phyloP scores from a whole-genome alignment of 2,797 vertebrate genomes.

The Borostomias antarcticus region DNA sequence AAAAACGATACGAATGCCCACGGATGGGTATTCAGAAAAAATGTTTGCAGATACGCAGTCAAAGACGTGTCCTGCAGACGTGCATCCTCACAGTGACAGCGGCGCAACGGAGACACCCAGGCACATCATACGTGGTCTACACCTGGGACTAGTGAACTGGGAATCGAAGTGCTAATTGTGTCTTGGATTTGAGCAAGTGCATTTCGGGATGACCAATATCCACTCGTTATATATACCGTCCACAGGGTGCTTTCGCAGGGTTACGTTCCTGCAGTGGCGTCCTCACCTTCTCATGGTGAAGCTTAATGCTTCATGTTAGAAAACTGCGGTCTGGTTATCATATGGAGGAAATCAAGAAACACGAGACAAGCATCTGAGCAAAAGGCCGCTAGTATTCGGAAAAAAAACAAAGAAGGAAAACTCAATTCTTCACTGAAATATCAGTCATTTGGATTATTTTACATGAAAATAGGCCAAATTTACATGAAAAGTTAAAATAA shows the following conservation, averaged over 20 bases:
- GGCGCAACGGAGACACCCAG: constrained; percentile 5
- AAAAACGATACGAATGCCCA: not conserved
- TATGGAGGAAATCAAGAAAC: not conserved
- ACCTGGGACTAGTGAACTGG: constrained; percentile 27
- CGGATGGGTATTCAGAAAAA: no score
- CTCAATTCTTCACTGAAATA: constrained; percentile 50
- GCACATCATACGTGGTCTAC: constrained; percentile 40
- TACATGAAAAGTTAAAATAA: constrained; percentile 27
- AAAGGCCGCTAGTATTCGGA: constrained; percentile 62
- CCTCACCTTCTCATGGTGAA: constrained; percentile 9
- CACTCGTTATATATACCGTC: no score
- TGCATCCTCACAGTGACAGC: constrained; percentile 5
- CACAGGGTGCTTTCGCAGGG: constrained; percentile 21
- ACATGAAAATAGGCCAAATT: no score
- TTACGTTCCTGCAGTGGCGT: not conserved
- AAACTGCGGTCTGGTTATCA: constrained; percentile 14
- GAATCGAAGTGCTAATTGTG: constrained; percentile 52
- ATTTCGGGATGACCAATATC: constrained; percentile 38
- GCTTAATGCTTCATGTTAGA: constrained; percentile 3
- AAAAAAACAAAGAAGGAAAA: constrained; percentile 40
- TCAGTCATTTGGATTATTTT: constrained; percentile 42
- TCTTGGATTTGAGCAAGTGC: constrained; percentile 49
- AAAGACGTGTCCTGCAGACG: no score
- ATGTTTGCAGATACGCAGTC: no score
- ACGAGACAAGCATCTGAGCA: constrained; percentile 21